These are phyloP conservation scores for Stichodactyla helianthus DNA, from an alignment of 64 coral and sea anemone genomes.

Conservation along the genomic window DNA sequence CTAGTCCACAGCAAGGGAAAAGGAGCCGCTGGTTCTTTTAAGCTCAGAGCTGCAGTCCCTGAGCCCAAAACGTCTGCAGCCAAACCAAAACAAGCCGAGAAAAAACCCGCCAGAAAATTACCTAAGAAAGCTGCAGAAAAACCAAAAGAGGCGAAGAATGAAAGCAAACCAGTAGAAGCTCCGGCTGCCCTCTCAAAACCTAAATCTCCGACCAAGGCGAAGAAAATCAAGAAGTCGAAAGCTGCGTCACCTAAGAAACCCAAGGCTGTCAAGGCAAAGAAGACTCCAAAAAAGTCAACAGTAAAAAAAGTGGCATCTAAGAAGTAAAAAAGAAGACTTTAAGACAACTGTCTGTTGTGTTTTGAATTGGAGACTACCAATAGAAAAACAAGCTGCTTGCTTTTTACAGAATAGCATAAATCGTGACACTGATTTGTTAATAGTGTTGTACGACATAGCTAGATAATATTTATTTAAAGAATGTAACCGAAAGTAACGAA, in stretches of 20 bases:
- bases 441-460: no score
- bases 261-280: conserved; percentile 40
- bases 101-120: conserved; percentile 47
- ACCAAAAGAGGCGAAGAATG: conserved; percentile 28
- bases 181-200: conserved; percentile 23
- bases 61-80: conserved; percentile 16
- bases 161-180: not conserved
- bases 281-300: not conserved
- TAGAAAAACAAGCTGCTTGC: not conserved
- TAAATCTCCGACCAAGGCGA: conserved; percentile 18
- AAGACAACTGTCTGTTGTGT: not conserved
- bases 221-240: conserved; percentile 41
- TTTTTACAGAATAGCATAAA: no score
- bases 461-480: no score
- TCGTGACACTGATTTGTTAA: no score
- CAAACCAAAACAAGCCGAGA: conserved; percentile 46
- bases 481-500: no score
- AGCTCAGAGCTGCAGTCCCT: conserved; percentile 37
- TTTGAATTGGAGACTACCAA: not conserved
- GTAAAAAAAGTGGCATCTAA: conserved; percentile 1
- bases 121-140: conserved; percentile 28
- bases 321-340: not conserved
- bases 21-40: conserved; percentile 78
- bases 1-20: conserved; percentile 81
- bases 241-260: conserved; percentile 55